Percentiles rank a stretch among this genome's conserved stretches.
Conservation (phyloP, 2,797 vertebrate species). For the Danio choprae region DNA sequence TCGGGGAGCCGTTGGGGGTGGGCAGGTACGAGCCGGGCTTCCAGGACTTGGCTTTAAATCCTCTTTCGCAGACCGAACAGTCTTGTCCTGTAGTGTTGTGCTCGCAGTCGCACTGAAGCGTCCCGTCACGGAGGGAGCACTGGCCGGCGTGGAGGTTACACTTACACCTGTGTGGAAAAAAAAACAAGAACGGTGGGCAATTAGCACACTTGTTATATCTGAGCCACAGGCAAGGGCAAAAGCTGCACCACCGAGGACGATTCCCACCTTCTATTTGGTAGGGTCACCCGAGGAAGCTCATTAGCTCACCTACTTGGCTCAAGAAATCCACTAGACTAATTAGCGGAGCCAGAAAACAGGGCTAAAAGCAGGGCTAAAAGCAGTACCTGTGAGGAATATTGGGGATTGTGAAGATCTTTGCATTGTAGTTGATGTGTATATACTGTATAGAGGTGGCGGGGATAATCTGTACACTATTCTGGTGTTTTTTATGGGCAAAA, state of each 20-base stretch:
- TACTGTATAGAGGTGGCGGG: too few species aligned
- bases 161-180: constrained; percentile 82
- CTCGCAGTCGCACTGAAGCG: constrained; percentile 90
- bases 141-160: constrained; percentile 91
- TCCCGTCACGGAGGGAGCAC: constrained; percentile 85
- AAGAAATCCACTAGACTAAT: constrained; percentile 47
- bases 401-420: neutral
- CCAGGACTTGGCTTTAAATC: constrained; percentile 87
- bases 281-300: constrained; percentile 53
- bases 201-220: constrained; percentile 46
- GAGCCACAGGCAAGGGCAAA: constrained; percentile 50
- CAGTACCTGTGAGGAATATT: constrained; percentile 43
- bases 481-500: too few species aligned
- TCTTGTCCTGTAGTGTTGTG: constrained; percentile 94
- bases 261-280: constrained; percentile 40
- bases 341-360: constrained; percentile 38
- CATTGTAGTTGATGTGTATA: neutral
- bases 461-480: too few species aligned
- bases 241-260: constrained; percentile 24
- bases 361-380: constrained; percentile 16
- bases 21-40: constrained; percentile 91
- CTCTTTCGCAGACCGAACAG: constrained; percentile 87
- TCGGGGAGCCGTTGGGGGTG: constrained; percentile 87
- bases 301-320: constrained; percentile 53
- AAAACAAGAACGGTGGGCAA: constrained; percentile 26